phyloP scores from a whole-genome alignment of 2,113 vertebrate species.

The Pollachius pollachius region DNA sequence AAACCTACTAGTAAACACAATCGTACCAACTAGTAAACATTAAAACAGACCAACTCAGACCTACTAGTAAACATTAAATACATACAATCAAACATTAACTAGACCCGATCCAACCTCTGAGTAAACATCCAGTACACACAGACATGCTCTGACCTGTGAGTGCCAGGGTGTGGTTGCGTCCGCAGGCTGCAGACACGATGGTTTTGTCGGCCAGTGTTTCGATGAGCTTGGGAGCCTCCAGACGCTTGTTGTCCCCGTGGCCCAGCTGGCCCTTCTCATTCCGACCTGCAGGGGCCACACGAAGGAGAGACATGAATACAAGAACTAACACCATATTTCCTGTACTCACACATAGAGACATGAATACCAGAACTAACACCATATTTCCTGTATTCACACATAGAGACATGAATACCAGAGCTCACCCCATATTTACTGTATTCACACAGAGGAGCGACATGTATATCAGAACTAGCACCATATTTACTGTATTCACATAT shows the following conservation, averaged over 20 bases:
- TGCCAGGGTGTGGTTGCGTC: slow-evolving; percentile 92
- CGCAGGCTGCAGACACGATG: slow-evolving; percentile 86
- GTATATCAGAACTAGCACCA: not conserved
- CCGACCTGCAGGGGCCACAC: slow-evolving; percentile 74
- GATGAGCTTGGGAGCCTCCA: slow-evolving; percentile 88
- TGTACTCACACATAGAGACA: not conserved
- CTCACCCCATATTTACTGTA: no score
- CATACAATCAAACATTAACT: no score
- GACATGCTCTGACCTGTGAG: slow-evolving; percentile 79
- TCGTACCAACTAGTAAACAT: no score
- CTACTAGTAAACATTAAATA: no score
- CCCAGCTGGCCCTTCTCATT: slow-evolving; percentile 96
- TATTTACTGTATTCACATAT: no score
- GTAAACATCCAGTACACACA: no score
- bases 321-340: no score
- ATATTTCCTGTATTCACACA: no score
- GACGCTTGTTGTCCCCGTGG: slow-evolving; percentile 89
- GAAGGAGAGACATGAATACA: not conserved
- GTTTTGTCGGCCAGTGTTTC: slow-evolving; percentile 81
- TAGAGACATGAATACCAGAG: not conserved
- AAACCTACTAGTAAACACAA: no score
- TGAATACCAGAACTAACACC: not conserved
- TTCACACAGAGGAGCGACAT: not conserved
- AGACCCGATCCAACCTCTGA: no score
- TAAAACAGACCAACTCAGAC: no score